phyloP scores from a whole-genome alignment of 2,113 vertebrate species.

The Erythrocercus mccallii region DNA sequence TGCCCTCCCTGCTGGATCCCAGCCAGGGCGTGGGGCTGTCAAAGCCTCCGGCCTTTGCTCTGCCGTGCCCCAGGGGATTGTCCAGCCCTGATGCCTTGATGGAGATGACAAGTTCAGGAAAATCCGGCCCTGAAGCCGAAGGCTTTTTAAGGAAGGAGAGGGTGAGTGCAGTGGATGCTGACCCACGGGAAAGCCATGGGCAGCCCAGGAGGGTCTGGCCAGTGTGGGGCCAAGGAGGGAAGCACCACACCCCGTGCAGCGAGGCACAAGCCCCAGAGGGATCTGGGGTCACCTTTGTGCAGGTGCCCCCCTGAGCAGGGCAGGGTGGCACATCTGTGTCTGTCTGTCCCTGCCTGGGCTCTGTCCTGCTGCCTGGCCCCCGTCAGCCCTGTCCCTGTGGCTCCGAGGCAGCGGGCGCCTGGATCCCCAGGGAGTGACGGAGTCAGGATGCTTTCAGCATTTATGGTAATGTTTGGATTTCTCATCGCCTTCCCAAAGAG shows the following conservation, averaged over 20 bases:
- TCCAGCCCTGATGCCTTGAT: fast-evolving
- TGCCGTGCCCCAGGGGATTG: neutral
- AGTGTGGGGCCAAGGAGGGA: fast-evolving
- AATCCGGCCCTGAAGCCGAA: neutral
- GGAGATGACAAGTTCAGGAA: neutral
- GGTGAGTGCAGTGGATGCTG: fast-evolving
- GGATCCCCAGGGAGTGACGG: neutral
- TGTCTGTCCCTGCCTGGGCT: neutral
- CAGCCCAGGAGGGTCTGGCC: fast-evolving
- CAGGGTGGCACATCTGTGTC: neutral
- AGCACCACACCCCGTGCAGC: neutral
- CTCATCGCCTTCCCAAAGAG: neutral
- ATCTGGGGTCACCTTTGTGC: neutral
- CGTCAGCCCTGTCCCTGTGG: neutral
- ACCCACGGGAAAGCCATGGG: neutral
- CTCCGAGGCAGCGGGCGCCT: neutral
- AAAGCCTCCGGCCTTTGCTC: neutral
- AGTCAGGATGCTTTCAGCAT: slow-evolving; percentile 64
- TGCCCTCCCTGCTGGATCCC: neutral
- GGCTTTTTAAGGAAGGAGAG: slow-evolving; percentile 51
- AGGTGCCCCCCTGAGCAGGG: neutral
- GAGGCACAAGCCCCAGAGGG: fast-evolving
- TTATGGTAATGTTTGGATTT: slow-evolving; percentile 77
- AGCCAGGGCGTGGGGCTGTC: neutral
- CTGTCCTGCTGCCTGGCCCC: neutral